These are phyloP conservation scores for Penaeus vannamei DNA, from an alignment of 1,140 invertebrate genomes.

Conservation along the genomic window DNA sequence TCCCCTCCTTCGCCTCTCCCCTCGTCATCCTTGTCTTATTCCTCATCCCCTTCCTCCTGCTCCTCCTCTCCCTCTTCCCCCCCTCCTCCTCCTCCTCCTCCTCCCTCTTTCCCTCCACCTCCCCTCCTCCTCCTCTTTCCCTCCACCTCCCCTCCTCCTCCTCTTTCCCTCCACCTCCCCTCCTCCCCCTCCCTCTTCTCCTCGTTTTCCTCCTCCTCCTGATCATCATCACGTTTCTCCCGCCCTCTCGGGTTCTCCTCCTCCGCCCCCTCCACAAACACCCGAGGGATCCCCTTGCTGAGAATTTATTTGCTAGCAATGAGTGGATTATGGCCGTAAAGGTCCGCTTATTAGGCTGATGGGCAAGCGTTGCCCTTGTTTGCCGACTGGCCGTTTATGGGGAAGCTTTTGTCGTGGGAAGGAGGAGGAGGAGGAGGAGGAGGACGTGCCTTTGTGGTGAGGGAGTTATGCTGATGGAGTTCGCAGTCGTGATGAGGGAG, in stretches of 20 bases:
- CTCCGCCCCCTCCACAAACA: not conserved
- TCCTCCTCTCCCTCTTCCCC: not conserved
- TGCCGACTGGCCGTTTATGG: too few relatives aligned
- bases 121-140: not conserved
- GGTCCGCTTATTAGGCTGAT: too few relatives aligned
- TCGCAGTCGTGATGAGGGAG: too few relatives aligned
- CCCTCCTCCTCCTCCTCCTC: not conserved
- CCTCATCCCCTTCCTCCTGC: not conserved
- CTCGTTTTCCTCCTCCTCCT: not conserved
- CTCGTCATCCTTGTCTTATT: not conserved
- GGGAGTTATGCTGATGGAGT: too few relatives aligned
- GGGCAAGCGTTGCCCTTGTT: too few relatives aligned
- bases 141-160: not conserved
- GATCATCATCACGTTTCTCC: not conserved
- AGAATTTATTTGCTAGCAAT: too few relatives aligned
- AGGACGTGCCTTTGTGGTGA: too few relatives aligned
- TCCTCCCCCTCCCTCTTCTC: not conserved
- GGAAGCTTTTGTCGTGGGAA: too few relatives aligned
- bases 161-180: too few relatives aligned
- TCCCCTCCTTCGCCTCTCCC: constrained; percentile 27
- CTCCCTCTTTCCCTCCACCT: not conserved
- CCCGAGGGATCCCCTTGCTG: too few relatives aligned
- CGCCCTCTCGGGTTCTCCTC: constrained; percentile 4
- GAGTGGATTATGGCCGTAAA: too few relatives aligned
- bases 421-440: too few relatives aligned